phyloP scores from a whole-genome alignment of 2,113 vertebrate genomes.

The Agapornis roseicollis region DNA sequence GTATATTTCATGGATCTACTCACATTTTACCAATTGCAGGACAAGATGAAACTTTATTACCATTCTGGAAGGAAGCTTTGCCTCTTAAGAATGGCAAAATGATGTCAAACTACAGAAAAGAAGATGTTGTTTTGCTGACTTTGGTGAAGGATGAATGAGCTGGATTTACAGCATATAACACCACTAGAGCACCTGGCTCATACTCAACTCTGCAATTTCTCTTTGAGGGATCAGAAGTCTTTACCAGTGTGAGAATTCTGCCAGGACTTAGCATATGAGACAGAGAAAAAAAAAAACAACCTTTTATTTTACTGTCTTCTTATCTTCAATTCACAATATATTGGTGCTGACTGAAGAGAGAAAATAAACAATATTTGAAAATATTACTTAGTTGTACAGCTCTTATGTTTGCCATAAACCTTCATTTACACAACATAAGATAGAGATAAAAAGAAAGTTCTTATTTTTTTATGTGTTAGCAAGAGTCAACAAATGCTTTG shows the following conservation, averaged over 20 bases:
- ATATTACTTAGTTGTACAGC: neutral
- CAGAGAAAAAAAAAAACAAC: neutral
- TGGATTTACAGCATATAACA: neutral
- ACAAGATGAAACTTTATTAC: neutral
- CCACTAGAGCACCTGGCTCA: neutral
- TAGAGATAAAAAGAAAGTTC: neutral
- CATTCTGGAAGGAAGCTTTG: neutral
- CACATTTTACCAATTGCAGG: neutral
- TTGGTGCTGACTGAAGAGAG: neutral
- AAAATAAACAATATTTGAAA: neutral
- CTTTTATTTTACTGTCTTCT: neutral
- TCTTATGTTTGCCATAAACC: constrained; percentile 5
- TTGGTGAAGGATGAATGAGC: neutral
- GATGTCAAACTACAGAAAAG: neutral
- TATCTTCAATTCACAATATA: neutral
- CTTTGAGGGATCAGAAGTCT: neutral
- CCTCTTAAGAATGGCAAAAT: neutral
- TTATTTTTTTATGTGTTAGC: neutral
- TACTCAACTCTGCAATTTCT: neutral
- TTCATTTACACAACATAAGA: neutral
- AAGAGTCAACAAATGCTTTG: constrained; percentile 12
- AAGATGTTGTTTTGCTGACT: neutral
- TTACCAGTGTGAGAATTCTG: neutral
- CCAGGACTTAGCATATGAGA: neutral
- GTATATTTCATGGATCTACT: neutral